These are phyloP conservation scores for Drosophila tropicalis DNA, from an alignment of 1,140 invertebrate species.

Conservation along the genomic window DNA sequence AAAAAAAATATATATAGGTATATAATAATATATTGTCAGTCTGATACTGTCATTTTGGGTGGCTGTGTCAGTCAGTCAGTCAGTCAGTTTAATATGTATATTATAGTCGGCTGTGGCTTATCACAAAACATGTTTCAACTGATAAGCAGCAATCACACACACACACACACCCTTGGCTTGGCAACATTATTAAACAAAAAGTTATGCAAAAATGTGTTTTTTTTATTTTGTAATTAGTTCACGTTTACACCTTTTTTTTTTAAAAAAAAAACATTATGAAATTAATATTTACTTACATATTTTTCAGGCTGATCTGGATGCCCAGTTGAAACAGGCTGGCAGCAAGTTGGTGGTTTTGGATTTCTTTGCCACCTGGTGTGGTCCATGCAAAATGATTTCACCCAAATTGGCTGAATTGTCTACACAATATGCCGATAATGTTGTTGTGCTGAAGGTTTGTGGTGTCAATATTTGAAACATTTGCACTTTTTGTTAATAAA, in stretches of 20 bases:
- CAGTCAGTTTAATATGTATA: background rate
- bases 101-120: background rate
- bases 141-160: constrained; percentile 1
- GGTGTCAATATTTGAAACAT: background rate
- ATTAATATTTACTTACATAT: background rate
- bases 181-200: background rate
- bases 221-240: too few species aligned
- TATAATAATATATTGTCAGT: constrained; percentile 8
- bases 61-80: background rate
- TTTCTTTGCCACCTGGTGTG: constrained; percentile 92
- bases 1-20: background rate
- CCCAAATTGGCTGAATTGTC: constrained; percentile 90
- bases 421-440: constrained; percentile 84
- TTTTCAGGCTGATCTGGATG: constrained; percentile 88
- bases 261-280: too few species aligned
- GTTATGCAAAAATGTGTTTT: background rate
- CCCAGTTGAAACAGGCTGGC: constrained; percentile 89
- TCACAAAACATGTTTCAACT: constrained; percentile 3
- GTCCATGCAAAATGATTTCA: constrained; percentile 96
- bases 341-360: constrained; percentile 94
- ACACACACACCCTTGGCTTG: background rate
- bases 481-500: background rate
- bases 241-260: background rate
- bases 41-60: background rate
- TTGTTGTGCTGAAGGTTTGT: constrained; percentile 86